Base-by-base conservation (phyloP, 2,797 vertebrate species). In the Tachyglossus aculeatus region DNA sequence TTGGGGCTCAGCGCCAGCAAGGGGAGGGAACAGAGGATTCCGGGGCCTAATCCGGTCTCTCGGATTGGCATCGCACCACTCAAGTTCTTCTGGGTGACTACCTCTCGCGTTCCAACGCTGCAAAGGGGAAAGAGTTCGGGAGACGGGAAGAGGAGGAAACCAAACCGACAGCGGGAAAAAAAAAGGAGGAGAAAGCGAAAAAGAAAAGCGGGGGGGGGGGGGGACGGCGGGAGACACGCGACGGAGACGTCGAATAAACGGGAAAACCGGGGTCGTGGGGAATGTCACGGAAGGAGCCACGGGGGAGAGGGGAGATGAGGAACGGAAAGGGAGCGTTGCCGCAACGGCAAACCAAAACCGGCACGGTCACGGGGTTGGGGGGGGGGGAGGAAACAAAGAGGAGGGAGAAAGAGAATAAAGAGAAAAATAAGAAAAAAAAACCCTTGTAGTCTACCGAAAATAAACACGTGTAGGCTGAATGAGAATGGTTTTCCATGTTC, bases 11-110 rank as follows among this genome's bases (percentile, higher is more conserved):
- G 93, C 59, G 97, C 96, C 90, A 99, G 89, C 83, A 99, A 93
- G 84, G 98, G 98, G 88, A 99, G 93, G 70, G 98, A 99, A 93
- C 98, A 99, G 89, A 99, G 94, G 61, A 99, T 96, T 93, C 94
- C 96, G 90, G 97, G 96, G 84, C 99, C 98, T 94, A 99, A 94
- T 83, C 95, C 95, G 91, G 97, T 92, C 93, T 99, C 97, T 78
- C 97, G 96, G 92, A 97, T 93, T 61, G 98, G 97, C 94, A 97
- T 95, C 95, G 98, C 87, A 88, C 98, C 97, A 80, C 96, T 96
- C 94, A 98, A 93, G 95, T 99, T 99, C 98, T 99, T 99, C 97
- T 98, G 97, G 91, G 94, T 96, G 93, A 99, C 96, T 91, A 96
- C 94, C 95, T 99, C 98, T 94, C 97, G 95, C 82, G 97, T 99